Base-by-base conservation (phyloP, 2,888 invertebrate genomes). In the Caenorhabditis drosophilae region DNA sequence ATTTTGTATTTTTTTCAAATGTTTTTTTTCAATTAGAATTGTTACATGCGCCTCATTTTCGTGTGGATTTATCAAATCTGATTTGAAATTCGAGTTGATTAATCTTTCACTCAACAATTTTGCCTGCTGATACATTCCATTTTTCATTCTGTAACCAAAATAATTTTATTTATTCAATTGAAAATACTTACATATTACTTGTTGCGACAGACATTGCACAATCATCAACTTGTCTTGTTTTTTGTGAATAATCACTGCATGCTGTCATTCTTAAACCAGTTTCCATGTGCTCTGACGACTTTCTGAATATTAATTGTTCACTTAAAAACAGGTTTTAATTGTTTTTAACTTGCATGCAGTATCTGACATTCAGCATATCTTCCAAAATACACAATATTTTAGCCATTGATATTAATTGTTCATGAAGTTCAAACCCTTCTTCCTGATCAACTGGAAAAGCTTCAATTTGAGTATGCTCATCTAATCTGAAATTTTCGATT, bases 31-130 rank as follows among this genome's bases (percentile, higher is more conserved):
- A 20, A 4, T 3, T 15, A 4, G 4, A 16, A 23, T 34, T 42
- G 47, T 46, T 4, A 63, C 68, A 40, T 56, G 41, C 16, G 57
- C 46, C 25, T 71, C 69, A 12, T 62, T 71, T 40, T 68, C 71
- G 20, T 64, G 52, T 25, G 47, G 44, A 22, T 16, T 4, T 16
- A 22, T 6, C 15, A 27, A 20, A 11, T n/a, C 16, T 4, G 50
- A 18, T 2, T 38, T 20, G 35, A 23, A 42, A 41, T 61, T 61
- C 20, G 23, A 16, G 16, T 36, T 42, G 9, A 54, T 3, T 23
- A 49, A 41, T 3, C 31, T 18, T 18, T 45, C 40, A 4, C 47
- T 12, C 1, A n/a, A 41, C 11, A 44, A 31, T 16, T 9, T 36
- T 6, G 52, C 41, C 18, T 56, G 56, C 20, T 38, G 7, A 22